These are phyloP conservation scores for Anastrepha ludens DNA, from an alignment of 1,140 invertebrate species.

Conservation along the genomic window DNA sequence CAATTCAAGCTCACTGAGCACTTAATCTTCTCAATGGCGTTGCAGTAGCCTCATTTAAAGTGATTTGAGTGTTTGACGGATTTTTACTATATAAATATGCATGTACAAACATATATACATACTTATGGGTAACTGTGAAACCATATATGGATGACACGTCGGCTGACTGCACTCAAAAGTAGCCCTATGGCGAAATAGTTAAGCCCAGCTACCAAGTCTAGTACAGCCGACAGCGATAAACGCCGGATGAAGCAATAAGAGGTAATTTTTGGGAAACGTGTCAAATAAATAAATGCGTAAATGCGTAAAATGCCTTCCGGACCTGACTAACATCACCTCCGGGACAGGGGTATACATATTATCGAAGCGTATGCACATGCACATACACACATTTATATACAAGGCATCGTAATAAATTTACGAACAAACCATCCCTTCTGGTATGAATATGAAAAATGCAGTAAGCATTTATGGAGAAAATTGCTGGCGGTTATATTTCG, in stretches of 20 bases:
- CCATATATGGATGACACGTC: not conserved
- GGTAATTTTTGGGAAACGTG: constrained; percentile 45
- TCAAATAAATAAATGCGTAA: constrained; percentile 54
- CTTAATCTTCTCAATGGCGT: not conserved
- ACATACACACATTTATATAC: not conserved
- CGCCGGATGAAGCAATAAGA: constrained; percentile 46
- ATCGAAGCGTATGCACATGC: not conserved
- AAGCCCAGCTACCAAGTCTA: not conserved
- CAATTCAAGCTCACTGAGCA: constrained; percentile 50
- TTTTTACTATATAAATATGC: not conserved
- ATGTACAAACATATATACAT: too few species aligned
- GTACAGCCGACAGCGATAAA: constrained; percentile 11
- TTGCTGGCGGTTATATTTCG: not conserved
- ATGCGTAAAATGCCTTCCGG: constrained; percentile 58
- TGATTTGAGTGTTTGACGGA: not conserved
- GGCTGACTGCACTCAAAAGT: not conserved
- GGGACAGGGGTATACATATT: not conserved
- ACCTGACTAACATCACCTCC: constrained; percentile 24
- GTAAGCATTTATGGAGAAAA: not conserved
- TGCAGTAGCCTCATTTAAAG: constrained; percentile 10
- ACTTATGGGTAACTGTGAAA: constrained; percentile 5
- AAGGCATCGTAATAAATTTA: not conserved
- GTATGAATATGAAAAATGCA: constrained; percentile 30
- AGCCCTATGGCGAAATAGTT: not conserved
- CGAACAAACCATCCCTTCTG: not conserved